Base-by-base conservation (phyloP, 1,140 invertebrate genomes). In the Drosophila parabipectinata region DNA sequence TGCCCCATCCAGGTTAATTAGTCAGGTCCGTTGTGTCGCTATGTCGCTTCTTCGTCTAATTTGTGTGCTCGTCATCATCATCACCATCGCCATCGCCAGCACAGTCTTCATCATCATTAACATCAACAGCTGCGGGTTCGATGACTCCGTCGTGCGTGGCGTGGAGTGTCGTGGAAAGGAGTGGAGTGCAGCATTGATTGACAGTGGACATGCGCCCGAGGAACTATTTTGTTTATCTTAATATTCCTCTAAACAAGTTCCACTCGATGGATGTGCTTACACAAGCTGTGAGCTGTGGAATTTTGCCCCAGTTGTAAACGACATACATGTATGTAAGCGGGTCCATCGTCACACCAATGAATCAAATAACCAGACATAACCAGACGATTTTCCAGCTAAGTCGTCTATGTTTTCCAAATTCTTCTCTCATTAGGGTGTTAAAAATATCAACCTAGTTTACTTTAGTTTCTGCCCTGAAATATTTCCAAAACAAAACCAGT, bases 131-230 rank as follows among this genome's bases (percentile, higher is more conserved):
- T 66, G 55, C 71, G 59, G 59, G 79, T 73, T 81, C 79, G 76
- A 60, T 81, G 79, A 82, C 68, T 79, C 45, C 12, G 47, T 30
- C 61, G 61, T 34, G 14, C 15, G 41, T n/a, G 34, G 34, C 34
- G 12, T 37, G 32, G 32, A 34, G 54, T 28, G 45, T 12, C 12
- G 12, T 37, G 32, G 32, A 34, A 48, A 21, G 45, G 60, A 72
- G 61, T 63, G 61, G 73, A 81, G 77, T 84, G 81, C 77, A 84
- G 73, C 82, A 87, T 84, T 84, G 81, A 84, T 84, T 84, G 81
- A 84, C 81, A 87, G 77, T 87, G 82, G 79, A 83, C 79, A 83
- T 79, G 69, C 72, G 81, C 59, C 51, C 48, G 47, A 45, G 60
- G 67, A 72, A 63, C 71, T 51, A 72, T 51, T 61, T 63, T 66